phyloP scores from a whole-genome alignment of 2,113 vertebrate species.

The Halichoerus grypus region DNA sequence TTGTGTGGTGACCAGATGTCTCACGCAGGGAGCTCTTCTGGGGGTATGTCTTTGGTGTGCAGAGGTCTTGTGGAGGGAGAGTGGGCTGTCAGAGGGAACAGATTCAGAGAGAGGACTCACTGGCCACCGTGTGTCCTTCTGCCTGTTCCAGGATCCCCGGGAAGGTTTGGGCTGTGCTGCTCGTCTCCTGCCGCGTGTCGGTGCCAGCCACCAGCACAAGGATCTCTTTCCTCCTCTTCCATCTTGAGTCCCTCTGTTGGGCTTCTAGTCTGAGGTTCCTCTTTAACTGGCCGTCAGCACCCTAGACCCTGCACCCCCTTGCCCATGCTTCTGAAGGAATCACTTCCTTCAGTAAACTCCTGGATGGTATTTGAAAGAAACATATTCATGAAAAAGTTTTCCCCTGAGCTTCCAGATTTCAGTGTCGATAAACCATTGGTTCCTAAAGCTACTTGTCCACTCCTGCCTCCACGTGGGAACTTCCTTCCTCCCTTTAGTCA shows the following conservation, averaged over 20 bases:
- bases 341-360: neutral
- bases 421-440: neutral
- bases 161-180: neutral
- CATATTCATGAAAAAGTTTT: neutral
- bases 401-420: neutral
- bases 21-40: neutral
- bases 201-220: neutral
- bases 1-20: accelerated
- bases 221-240: neutral
- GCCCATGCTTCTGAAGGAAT: neutral
- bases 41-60: accelerated
- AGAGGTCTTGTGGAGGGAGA: neutral
- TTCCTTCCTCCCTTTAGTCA: neutral
- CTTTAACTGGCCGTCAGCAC: neutral
- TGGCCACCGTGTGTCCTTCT: neutral
- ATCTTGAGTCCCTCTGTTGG: neutral
- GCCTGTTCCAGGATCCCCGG: neutral
- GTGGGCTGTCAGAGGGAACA: neutral
- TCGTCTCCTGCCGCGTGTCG: neutral
- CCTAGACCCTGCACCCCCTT: neutral
- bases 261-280: neutral
- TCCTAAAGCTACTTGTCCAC: neutral
- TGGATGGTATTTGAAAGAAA: neutral
- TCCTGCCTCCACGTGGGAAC: too few species aligned
- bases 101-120: neutral